Base-by-base conservation (phyloP, 2,113 vertebrate species). In the Engraulis encrasicolus region DNA sequence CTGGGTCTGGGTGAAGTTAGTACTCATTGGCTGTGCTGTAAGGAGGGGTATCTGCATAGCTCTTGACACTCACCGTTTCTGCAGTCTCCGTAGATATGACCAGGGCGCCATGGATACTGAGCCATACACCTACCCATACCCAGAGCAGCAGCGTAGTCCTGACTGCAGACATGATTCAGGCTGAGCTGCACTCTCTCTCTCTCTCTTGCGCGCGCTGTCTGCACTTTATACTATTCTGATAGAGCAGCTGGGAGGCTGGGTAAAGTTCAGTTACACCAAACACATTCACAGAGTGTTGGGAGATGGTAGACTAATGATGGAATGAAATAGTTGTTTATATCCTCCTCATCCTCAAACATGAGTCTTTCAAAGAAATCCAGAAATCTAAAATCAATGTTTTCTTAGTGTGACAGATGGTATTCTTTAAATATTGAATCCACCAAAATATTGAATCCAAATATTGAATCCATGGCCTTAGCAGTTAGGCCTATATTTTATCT, bases 101-200 rank as follows among this genome's bases (percentile, higher is more conserved):
- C 11, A 85, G 45, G 1, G 80, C 83, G 38, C 82, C 84, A 79
- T 84, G 49, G 58, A 87, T 81, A 12, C 52, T 38, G 49, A 79
- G 31, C 61, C 23, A 82, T 2, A 58, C 5, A 12, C 36, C 15
- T 14, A 85, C 40, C 82, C 77, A 84, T 3, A 83, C 36, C 20
- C 80, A 79, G n/a, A 87, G 78, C 79, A 90, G 40, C 54, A 83
- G 31, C 1, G 77, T 4, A 19, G 36, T 85, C 87, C 84, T 79
- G 6, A 31, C n/a, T 9, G 37, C n/a, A 78, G 80, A 11, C 87
- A 87, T 90, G 84, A 37, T 82, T 50, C 1, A 71, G 40, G n/a
- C 20, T 6, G 27, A 37, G 23, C 19, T 78, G 34, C 36, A 20
- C 38, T 20, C 86, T 77, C 27, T n/a, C n/a, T n/a, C n/a, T n/a